Base-by-base conservation (phyloP, 2,797 vertebrate genomes). In the Leptoclinus maculatus region DNA sequence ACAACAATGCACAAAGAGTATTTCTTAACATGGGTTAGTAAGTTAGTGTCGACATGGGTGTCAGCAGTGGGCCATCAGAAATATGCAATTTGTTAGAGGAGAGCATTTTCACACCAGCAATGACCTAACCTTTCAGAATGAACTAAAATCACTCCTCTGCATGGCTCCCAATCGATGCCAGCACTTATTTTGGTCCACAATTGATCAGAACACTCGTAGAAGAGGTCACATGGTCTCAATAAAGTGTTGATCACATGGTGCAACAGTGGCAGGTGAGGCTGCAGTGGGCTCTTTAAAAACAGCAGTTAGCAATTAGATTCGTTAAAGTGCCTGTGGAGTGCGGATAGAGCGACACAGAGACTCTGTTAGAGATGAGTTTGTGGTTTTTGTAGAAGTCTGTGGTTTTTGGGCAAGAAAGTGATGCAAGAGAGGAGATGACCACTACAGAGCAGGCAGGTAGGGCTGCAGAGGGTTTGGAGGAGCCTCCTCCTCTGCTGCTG, bases 161-260 rank as follows among this genome's bases (percentile, higher is more conserved):
- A 7, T 57, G 71, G 68, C 23, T 5, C 29, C 74, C 17, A 57
- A 81, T 93, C 83, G 11, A 92, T 92, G 60, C 1, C 21, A 34
- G 76, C 89, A 81, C 86, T 92, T 90, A 89, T 62, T 85, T 38
- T 74, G 75, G 70, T 53, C 71, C 43, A 43, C 27, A 38, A 88
- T 91, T 89, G 88, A 92, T 80, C 67, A 69, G 67, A 76, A 17
- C 19, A 0, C 36, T 60, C 51, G 36, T 49, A 72, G 68, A 38
- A 66, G 63, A 51, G 56, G 63, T 82, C 83, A 87, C 36, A 13
- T 78, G 82, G 75, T 63, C 19, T 2, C 1, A 32, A 36, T 59
- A 36, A 64, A 86, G 47, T 47, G 63, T 63, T 36, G 41, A 51
- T 82, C 86, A 85, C 74, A 32, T 85, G 84, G 77, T 76, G 59